Percentiles rank a stretch among this genome's conserved stretches.
Conservation (phyloP, 2,797 vertebrate genomes). For the Malurus splendens region DNA sequence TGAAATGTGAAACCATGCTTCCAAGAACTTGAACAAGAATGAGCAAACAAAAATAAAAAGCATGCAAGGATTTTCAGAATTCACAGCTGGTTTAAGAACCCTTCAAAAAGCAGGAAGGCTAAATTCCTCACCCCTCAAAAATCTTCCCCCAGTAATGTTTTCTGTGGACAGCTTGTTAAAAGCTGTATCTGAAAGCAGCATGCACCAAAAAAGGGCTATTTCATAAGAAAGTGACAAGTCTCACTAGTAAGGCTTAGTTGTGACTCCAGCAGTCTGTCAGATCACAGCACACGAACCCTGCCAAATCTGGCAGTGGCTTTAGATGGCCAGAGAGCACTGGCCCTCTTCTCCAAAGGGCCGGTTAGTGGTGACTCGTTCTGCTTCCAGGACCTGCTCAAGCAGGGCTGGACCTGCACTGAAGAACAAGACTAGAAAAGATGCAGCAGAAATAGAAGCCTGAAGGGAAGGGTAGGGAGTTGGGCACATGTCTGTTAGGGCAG, state of each 20-base stretch:
- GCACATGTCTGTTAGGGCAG: not conserved
- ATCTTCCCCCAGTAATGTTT: not conserved
- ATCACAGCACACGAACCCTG: accelerated
- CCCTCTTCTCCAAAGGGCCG: not conserved
- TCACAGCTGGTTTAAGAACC: not conserved
- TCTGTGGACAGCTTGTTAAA: not conserved
- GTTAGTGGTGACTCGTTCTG: not conserved
- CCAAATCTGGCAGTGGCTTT: not conserved
- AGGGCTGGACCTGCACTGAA: not conserved
- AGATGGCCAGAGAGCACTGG: not conserved
- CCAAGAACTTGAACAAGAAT: not conserved
- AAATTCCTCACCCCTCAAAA: not conserved
- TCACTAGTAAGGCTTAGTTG: not conserved
- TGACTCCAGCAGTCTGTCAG: not conserved
- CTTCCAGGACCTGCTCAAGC: not conserved
- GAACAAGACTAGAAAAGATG: not conserved
- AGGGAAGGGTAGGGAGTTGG: not conserved
- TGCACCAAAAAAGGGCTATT: not conserved
- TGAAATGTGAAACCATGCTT: not conserved
- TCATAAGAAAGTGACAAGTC: not conserved
- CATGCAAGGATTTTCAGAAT: not conserved
- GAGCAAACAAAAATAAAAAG: not conserved
- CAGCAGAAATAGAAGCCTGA: not conserved
- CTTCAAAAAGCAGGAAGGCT: not conserved
- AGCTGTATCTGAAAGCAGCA: not conserved